A percentile compares a stretch with the other conserved stretches of the same genome.
Evolutionary conservation across 2,797 vertebrate genomes (phyloP).

Genomic region (Hydrocynus forskahlii): DNA sequence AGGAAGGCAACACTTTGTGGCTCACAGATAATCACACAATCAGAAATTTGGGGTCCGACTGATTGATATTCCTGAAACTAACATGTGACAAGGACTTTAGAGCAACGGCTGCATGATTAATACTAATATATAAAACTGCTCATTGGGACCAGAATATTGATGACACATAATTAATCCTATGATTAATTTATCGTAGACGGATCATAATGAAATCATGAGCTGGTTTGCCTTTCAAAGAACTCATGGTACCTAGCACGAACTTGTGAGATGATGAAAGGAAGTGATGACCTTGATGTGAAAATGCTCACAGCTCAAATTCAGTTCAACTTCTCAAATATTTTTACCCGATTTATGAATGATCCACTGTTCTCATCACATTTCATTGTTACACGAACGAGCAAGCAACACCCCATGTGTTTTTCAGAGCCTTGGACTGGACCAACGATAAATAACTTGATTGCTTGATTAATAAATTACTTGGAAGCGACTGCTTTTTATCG

Average conservation of each 20-base stretch:
- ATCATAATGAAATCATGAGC: slow-evolving; percentile 47
- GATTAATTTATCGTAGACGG: slow-evolving; percentile 54
- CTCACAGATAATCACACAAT: slow-evolving; percentile 30
- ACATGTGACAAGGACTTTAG: slow-evolving; percentile 42
- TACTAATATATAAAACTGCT: slow-evolving; percentile 45
- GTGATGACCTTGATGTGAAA: slow-evolving; percentile 12
- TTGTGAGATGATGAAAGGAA: background rate
- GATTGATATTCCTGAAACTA: slow-evolving; percentile 50
- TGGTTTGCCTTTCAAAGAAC: slow-evolving; percentile 45
- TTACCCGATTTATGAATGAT: too few species aligned
- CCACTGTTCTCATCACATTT: background rate
- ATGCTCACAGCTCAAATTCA: background rate
- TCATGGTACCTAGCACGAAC: slow-evolving; percentile 20
- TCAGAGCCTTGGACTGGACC: background rate
- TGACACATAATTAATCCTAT: slow-evolving; percentile 53
- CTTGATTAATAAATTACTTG: slow-evolving; percentile 5
- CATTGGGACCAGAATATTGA: slow-evolving; percentile 48
- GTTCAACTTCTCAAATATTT: background rate
- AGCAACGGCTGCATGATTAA: slow-evolving; percentile 53
- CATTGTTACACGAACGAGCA: background rate
- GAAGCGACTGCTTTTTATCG: slow-evolving; percentile 25
- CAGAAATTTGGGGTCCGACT: slow-evolving; percentile 42
- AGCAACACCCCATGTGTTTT: slow-evolving; percentile 8
- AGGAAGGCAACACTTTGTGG: slow-evolving; percentile 1
- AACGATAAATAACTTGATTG: slow-evolving; percentile 13